Evolutionary conservation across 2,797 vertebrate species (phyloP), one percentile per base, ranked within the genome.

Genomic region (Ptychobarbus kaznakovi): DNA sequence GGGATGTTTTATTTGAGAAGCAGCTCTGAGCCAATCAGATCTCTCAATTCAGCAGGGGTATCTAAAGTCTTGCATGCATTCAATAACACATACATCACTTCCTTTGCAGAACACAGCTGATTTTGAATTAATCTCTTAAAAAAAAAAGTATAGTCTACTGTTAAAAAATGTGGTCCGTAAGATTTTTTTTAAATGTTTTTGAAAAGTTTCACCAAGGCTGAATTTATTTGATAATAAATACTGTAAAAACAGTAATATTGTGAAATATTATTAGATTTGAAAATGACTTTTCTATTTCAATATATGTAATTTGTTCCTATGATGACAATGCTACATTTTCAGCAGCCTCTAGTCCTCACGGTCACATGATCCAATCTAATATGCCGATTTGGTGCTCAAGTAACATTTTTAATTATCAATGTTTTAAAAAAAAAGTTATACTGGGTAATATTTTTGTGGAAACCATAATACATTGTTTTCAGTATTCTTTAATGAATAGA

Each of bases 1-100:
- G 97, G 96, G 68, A 90, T 99, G 3, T 97, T 99, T 94, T 98
- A 97, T 93, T 95, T 99, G 86, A 97, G 95, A 90, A 95, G 99
- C 89, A 96, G 95, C 93, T 93, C 89, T 88, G 95, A 95, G 80
- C 94, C 95, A 28, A 93, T 97, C 70, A 66, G 92, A 75, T 97
- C 97, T 6, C 87, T 90, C 38, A 95, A 96, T 90, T 97, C 96
- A 73, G 87, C 98, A 3, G 95, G 96, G 94, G 98, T 99, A 97
- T 49, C 18, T 46, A 92, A 92, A 83, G 38, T 44, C 46, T 69
- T 20, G 38, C 4, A 35, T 32, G 40, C 28, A 51, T 18, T 38
- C 12, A 56, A 15, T 18, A 66, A 46, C 46, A 66, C n/a, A 80
- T 18, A n/a, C 38, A 56, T 22, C 2, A n/a, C 42, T 44, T 63